Percentiles rank a stretch among this genome's conserved stretches.
Conservation (phyloP, 2,113 vertebrate genomes). For the Epinephelus cyanopodus region DNA sequence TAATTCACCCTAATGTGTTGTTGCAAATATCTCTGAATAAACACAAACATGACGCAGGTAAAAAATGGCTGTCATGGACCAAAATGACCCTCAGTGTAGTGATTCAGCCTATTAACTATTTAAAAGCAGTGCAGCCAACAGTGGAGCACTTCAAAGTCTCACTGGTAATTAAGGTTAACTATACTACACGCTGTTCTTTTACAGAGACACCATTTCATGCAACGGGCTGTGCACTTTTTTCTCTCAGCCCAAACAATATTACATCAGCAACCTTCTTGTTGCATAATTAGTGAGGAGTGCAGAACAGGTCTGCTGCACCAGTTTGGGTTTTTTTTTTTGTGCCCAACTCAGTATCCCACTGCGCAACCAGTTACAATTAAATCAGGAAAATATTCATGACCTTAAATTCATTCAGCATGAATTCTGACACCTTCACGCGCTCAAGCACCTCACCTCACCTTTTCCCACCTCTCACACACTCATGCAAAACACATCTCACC, state of each 20-base stretch:
- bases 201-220: constrained; percentile 20
- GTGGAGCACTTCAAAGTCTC: constrained; percentile 14
- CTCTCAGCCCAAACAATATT: constrained; percentile 32
- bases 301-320: constrained; percentile 32
- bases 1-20: background rate
- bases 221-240: constrained; percentile 14
- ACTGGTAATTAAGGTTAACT: constrained; percentile 30
- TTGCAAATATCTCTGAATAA: background rate
- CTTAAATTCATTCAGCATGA: constrained; percentile 21
- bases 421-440: constrained; percentile 34
- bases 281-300: constrained; percentile 58
- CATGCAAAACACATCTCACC: constrained; percentile 42
- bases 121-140: constrained; percentile 11
- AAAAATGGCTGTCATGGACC: background rate
- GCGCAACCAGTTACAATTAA: constrained; percentile 39
- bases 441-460: background rate
- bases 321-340: constrained; percentile 14
- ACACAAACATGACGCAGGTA: background rate
- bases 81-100: background rate
- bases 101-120: constrained; percentile 24
- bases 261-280: constrained; percentile 62
- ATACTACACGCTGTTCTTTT: constrained; percentile 1
- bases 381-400: constrained; percentile 21
- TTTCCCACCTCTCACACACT: constrained; percentile 29
- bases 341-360: constrained; percentile 3